Percentiles rank a stretch among this genome's conserved stretches.
Evolutionary conservation across 2,888 invertebrate species (phyloP).

Genomic region (Chloroclysta siterata): DNA sequence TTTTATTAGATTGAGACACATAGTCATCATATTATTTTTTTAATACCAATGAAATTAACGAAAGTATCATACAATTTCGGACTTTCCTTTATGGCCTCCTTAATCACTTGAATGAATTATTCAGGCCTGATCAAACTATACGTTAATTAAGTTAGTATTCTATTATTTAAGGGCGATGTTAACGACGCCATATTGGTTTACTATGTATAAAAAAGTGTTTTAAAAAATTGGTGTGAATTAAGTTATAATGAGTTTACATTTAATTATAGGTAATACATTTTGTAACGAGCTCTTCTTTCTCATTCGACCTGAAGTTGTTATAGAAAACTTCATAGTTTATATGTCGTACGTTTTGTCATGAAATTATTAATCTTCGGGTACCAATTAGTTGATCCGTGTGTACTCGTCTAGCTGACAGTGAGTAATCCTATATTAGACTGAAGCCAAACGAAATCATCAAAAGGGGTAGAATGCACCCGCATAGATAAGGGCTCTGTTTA

Average conservation of each 20-base stretch:
- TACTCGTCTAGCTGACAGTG: too few species aligned
- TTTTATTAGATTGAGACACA: background rate
- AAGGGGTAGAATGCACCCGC: too few species aligned
- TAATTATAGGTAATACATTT: too few species aligned
- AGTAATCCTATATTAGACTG: too few species aligned
- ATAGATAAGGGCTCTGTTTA: too few species aligned
- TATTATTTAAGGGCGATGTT: constrained; percentile 50
- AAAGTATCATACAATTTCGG: constrained; percentile 24
- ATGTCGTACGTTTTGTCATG: too few species aligned
- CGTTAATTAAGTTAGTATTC: constrained; percentile 54
- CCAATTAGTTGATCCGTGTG: too few species aligned
- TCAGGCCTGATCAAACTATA: constrained; percentile 56
- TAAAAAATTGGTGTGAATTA: too few species aligned
- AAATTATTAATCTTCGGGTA: too few species aligned
- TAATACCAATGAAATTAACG: constrained; percentile 26
- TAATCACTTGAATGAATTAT: constrained; percentile 56
- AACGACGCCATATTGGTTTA: constrained; percentile 36
- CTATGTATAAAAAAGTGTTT: too few species aligned
- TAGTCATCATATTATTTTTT: background rate
- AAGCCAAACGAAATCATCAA: too few species aligned
- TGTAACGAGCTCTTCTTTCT: too few species aligned
- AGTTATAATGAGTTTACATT: background rate
- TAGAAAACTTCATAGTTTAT: background rate
- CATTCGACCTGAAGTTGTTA: background rate
- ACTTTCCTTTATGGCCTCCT: constrained; percentile 47